These are phyloP conservation scores for Hypolimnas misippus DNA, from an alignment of 2,888 invertebrate species.

Conservation along the genomic window DNA sequence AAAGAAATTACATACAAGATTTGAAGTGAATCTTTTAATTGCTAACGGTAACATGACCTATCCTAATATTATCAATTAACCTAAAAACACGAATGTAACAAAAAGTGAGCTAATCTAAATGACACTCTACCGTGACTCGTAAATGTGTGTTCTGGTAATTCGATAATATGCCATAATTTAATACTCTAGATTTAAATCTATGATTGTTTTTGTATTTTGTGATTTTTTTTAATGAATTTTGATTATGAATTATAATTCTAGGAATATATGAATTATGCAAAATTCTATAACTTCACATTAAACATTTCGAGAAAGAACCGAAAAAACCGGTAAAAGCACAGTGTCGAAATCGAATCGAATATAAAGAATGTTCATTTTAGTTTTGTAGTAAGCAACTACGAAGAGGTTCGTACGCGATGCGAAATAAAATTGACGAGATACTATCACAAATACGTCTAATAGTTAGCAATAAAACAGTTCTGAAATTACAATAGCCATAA, in stretches of 20 bases:
- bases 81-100: slow-evolving; percentile 30
- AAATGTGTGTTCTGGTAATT: slow-evolving; percentile 3
- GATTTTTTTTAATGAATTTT: background rate
- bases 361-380: no score
- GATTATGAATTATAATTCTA: no score
- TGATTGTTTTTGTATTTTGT: background rate
- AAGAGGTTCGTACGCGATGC: no score
- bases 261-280: no score
- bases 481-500: background rate
- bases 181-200: slow-evolving; percentile 8
- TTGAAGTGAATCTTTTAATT: background rate
- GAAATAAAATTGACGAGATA: background rate
- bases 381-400: no score
- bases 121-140: slow-evolving; percentile 23
- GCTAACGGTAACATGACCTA: slow-evolving; percentile 27
- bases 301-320: no score
- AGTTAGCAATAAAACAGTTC: background rate
- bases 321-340: no score
- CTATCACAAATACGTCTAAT: background rate
- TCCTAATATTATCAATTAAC: slow-evolving; percentile 33
- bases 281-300: background rate
- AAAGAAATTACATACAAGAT: background rate
- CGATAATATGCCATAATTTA: background rate
- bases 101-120: slow-evolving; percentile 29
- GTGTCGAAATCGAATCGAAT: no score